Evolutionary conservation across 2,797 vertebrate genomes (phyloP), one percentile per base, ranked within the genome.

Genomic region (Adelosebastes latens): DNA sequence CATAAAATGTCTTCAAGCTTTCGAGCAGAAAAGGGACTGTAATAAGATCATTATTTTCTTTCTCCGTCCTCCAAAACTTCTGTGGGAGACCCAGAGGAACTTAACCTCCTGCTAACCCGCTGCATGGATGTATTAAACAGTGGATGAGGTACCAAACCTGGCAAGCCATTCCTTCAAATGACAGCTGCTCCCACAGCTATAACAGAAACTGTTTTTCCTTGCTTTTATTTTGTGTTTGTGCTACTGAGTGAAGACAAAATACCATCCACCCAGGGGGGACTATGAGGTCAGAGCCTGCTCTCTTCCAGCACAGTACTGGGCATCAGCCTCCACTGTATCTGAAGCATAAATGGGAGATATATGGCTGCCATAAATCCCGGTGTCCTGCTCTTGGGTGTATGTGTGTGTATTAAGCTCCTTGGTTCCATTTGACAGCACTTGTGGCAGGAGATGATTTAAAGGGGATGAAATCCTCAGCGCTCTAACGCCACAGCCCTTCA

Each of bases 361-460:
- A 91, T 90, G 77, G 84, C 85, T 52, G 84, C 81, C 77, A 89
- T 94, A 91, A 94, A 94, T 92, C 87, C 81, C 42, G 10, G 79
- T 84, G 88, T 89, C 75, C 39, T 70, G 64, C 46, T 83, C 53
- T 76, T 82, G 71, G 79, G 83, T 72, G 59, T 62, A 77, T 77
- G 87, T 77, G 69, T 82, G 84, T 77, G 82, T 65, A 68, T 86
- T 88, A 87, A 88, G 84, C 87, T 89, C 82, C 82, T 85, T 79
- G 87, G 89, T 92, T 93, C 88, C 89, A 82, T 92, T 90, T 91
- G 90, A 90, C 85, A 90, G 92, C 88, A 77, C 88, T 87, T 75
- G 81, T 88, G 85, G 87, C 88, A 89, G 84, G 87, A 87, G 88
- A 93, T 93, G 92, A 95, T 94, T 95, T 95, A 93, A 88, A 88